A percentile compares a stretch with the other conserved stretches of the same genome.
phyloP scores from a whole-genome alignment of 2,797 vertebrate species.

The Leuciscus waleckii region DNA sequence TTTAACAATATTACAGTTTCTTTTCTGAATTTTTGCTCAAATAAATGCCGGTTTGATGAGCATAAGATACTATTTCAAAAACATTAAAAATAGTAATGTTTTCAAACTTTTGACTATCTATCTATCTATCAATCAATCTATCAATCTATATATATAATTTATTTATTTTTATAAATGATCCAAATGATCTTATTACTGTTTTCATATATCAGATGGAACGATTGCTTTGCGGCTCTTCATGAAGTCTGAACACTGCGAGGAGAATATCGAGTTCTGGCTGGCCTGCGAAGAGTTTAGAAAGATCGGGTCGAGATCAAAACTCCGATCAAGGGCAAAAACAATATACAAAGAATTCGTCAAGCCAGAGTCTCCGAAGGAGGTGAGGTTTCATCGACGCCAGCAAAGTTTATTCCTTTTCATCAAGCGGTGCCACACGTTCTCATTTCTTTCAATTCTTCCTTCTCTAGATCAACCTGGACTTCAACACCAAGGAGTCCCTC shows the following conservation, averaged over 20 bases:
- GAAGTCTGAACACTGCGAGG: conserved; percentile 94
- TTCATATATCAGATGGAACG: conserved; percentile 82
- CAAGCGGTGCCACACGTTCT: neutral
- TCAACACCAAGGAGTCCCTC: conserved; percentile 86
- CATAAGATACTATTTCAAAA: too few relatives aligned
- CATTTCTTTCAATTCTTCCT: conserved; percentile 34
- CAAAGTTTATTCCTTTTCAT: neutral
- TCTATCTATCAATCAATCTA: too few relatives aligned
- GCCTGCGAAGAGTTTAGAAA: conserved; percentile 90
- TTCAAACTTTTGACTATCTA: too few relatives aligned
- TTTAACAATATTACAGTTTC: too few relatives aligned
- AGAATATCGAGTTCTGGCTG: conserved; percentile 97
- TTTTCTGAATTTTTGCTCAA: too few relatives aligned
- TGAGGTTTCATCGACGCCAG: conserved; percentile 62
- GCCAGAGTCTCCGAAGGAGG: conserved; percentile 92
- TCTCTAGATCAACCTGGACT: conserved; percentile 92
- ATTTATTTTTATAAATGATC: too few relatives aligned
- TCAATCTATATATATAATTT: too few relatives aligned
- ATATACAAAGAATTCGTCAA: conserved; percentile 91
- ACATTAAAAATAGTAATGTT: too few relatives aligned
- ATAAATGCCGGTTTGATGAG: too few relatives aligned
- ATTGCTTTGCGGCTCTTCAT: conserved; percentile 87
- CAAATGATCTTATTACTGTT: neutral
- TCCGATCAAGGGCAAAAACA: conserved; percentile 82
- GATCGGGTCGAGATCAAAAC: conserved; percentile 80